Evolutionary conservation across 1,140 invertebrate genomes (phyloP).

Genomic region (Acromyrmex heyeri): DNA sequence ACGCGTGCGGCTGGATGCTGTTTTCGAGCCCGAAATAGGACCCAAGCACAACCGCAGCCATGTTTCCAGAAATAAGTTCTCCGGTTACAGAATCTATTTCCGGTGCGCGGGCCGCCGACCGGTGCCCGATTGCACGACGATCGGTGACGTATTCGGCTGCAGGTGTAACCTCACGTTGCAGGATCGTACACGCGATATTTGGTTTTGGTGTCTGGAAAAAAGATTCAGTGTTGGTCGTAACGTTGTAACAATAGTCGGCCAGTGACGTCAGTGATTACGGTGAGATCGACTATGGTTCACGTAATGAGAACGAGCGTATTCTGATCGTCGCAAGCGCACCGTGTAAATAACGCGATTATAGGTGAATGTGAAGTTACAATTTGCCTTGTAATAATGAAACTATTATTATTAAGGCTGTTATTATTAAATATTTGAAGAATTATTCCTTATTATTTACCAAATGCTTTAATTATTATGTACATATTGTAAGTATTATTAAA

Average conservation of each 20-base stretch:
- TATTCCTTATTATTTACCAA: background rate
- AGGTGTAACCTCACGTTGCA: slow-evolving; percentile 25
- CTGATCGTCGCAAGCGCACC: background rate
- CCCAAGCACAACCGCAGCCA: slow-evolving; percentile 68
- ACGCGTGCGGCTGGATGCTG: slow-evolving; percentile 51
- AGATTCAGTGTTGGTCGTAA: slow-evolving; percentile 30
- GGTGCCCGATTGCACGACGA: slow-evolving; percentile 8
- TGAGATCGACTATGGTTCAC: slow-evolving; percentile 41
- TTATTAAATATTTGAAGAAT: background rate
- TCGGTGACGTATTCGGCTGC: slow-evolving; percentile 47
- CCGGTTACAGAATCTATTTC: slow-evolving; percentile 84
- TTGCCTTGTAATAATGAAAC: background rate
- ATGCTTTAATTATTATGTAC: background rate
- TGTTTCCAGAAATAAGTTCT: slow-evolving; percentile 85
- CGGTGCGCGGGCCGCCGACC: slow-evolving; percentile 68
- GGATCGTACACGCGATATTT: background rate
- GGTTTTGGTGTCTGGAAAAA: background rate
- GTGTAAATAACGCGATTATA: slow-evolving; percentile 22
- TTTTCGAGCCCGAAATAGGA: slow-evolving; percentile 78
- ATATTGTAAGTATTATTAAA: background rate
- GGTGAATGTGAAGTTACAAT: slow-evolving; percentile 40
- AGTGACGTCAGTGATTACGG: slow-evolving; percentile 61
- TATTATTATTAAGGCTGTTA: background rate
- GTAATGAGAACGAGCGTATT: slow-evolving; percentile 25
- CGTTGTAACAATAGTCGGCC: slow-evolving; percentile 4